Evolutionary conservation across 1,140 invertebrate species (phyloP), one percentile per base, ranked within the genome.

Genomic region (Mamestra configurata): DNA sequence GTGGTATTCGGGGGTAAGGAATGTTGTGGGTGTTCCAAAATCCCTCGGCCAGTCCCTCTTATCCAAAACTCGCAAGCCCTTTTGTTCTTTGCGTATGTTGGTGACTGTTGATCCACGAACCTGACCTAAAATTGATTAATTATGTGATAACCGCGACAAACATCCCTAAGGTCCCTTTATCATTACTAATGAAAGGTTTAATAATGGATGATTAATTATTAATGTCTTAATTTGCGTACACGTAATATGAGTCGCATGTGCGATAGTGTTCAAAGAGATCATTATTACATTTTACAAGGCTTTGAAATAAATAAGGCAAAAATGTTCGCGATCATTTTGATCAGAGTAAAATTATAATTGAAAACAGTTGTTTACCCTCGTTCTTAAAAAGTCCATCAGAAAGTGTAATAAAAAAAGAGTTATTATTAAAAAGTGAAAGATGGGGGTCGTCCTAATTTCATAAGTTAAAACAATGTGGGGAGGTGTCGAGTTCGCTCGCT

Each of bases 41-140:
- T 94, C 11, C 98, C 98, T 15, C 97, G 96, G 0, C 97, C 96
- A 0, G 97, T 97, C 0, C 98, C 97, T 71, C 97, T 96, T 77
- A 98, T 96, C 97, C 97, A 98, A 87, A 98, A 98, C 88, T 98
- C 98, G 88, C 98, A 98, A 2, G 97, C 96, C 51, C 97, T 96
- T 87, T 98, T 98, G 84, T 97, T 97, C 86, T 97, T 97, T 0
- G 97, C 96, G 89, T 97, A 98, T 8, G 97, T 97, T 7, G 97
- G 97, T 11, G 97, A 97, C 85, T 98, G 97, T 53, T 96, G 96
- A 89, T 98, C 97, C 15, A 98, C 97, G 84, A 98, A 98, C 88
- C 97, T 97, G 20, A 98, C 97, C 97, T 98, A 92, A 80, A 96
- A 95, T 89, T 82, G 68, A 86, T 86, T 85, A 83, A 83, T 81